These are phyloP conservation scores for Scomber scombrus DNA, from an alignment of 2,113 vertebrate genomes.

Conservation along the genomic window DNA sequence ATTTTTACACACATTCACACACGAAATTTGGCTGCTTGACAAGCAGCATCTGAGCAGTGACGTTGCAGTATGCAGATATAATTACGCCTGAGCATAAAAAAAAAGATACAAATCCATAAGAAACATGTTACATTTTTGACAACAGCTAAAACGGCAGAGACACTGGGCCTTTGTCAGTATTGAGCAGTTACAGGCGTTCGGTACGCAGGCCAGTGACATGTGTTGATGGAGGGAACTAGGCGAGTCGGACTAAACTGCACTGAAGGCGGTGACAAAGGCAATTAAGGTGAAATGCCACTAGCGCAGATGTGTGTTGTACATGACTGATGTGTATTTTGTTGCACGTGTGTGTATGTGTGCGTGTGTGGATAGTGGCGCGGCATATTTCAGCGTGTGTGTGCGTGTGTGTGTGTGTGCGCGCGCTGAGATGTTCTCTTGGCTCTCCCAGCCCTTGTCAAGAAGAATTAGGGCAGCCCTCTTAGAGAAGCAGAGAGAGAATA, in stretches of 20 bases:
- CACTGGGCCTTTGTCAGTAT: neutral
- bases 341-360: slow-evolving; percentile 10
- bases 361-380: slow-evolving; percentile 32
- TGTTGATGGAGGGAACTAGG: slow-evolving; percentile 32
- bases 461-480: slow-evolving; percentile 83
- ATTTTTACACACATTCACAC: neutral
- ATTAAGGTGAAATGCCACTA: slow-evolving; percentile 70
- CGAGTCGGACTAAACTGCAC: slow-evolving; percentile 46
- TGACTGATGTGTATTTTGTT: slow-evolving; percentile 50
- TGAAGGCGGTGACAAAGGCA: slow-evolving; percentile 66
- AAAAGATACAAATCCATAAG: too few species aligned
- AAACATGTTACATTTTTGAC: neutral
- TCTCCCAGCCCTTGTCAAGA: slow-evolving; percentile 83
- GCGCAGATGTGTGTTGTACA: slow-evolving; percentile 39
- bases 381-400: slow-evolving; percentile 32
- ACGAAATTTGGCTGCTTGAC: slow-evolving; percentile 5
- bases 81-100: neutral
- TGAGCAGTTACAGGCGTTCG: neutral
- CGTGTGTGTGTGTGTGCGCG: slow-evolving; percentile 27
- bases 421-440: slow-evolving; percentile 75
- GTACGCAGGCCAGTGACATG: neutral
- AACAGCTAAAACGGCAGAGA: neutral
- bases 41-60: slow-evolving; percentile 4
- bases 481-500: slow-evolving; percentile 71
- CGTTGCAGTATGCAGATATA: neutral